Base-by-base conservation (phyloP, 2,888 invertebrate species). In the Tetanocera ferruginea region DNA sequence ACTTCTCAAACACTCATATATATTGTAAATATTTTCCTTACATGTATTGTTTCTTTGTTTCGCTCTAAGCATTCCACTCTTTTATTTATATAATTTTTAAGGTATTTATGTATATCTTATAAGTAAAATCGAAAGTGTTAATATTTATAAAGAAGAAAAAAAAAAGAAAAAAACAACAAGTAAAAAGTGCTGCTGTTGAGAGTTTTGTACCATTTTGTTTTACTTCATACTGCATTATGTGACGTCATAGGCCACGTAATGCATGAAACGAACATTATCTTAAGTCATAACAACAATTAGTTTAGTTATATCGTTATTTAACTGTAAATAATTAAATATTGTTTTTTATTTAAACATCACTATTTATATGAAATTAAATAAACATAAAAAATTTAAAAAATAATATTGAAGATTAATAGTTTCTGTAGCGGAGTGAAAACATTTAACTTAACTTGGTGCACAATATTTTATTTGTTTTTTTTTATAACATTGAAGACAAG, bases 251-350 rank as follows among this genome's bases (percentile, higher is more conserved):
- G 34, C 4, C 14, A 19, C 9, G 55, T 55, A 19, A n/a, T 9
- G 23, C n/a, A 19, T 19, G 19, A 55, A 55, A 55, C 55, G 55
- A 55, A 55, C 55, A 2, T 55, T 52, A 19, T 17, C 3, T 19
- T 28, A 34, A 74, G 69, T 76, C 82, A 85, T 85, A 57, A 60
- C 31, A 31, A 49, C 84, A 85, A 85, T 85, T 83, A 85, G 83
- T 82, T 84, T 84, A 81, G 83, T 83, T 78, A 82, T 83, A 73
- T 77, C 25, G 55, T 49, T 62, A 70, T 60, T 62, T 69, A 49
- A 34, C 51, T 76, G 49, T 76, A 5, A 64, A 57, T 71, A 82
- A 28, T 73, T 72, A 37, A 72, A 23, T 72, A 23, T 62, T 70
- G 62, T 70, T 37, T 70, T 70, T 70, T 37, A 72, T 2, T 34